Evolutionary conservation across 2,797 vertebrate genomes (phyloP).

Genomic region (Pseudopleuronectes americanus): DNA sequence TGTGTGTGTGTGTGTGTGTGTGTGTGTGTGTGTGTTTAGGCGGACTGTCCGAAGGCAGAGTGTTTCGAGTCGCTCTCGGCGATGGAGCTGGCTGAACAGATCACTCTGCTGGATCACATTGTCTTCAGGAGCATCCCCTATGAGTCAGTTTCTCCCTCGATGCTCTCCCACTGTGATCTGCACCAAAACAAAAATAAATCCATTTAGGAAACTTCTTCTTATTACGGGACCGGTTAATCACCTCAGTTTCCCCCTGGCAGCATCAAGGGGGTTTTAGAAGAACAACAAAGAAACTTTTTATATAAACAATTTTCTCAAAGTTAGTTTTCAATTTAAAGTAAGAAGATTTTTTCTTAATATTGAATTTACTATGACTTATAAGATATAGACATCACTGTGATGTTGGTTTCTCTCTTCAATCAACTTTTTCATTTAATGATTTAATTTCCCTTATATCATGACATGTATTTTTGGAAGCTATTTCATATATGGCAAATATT

Average conservation of each 20-base stretch:
- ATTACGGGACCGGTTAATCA: not conserved
- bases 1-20: conserved; percentile 22
- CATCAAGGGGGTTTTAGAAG: not conserved
- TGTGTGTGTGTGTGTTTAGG: conserved; percentile 73
- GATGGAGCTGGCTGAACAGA: conserved; percentile 97
- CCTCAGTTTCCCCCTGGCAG: not conserved
- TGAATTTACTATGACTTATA: not conserved
- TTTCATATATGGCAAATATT: too few relatives aligned
- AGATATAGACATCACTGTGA: not conserved
- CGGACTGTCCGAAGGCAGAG: conserved; percentile 89
- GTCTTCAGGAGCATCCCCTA: conserved; percentile 98
- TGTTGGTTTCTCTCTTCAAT: not conserved
- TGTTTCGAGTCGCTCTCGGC: conserved; percentile 94
- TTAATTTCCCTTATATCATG: too few relatives aligned
- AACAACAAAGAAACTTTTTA: not conserved
- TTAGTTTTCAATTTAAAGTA: too few relatives aligned
- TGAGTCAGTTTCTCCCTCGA: conserved; percentile 86
- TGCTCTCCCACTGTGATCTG: not conserved
- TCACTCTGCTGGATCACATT: conserved; percentile 95
- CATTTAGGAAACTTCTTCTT: not conserved
- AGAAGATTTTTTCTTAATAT: not conserved
- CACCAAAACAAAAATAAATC: conserved; percentile 13
- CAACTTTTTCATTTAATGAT: too few relatives aligned
- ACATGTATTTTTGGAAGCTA: too few relatives aligned
- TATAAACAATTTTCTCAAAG: too few relatives aligned